Conservation (phyloP, 2,113 vertebrate species). For the Hippoglossus stenolepis region DNA sequence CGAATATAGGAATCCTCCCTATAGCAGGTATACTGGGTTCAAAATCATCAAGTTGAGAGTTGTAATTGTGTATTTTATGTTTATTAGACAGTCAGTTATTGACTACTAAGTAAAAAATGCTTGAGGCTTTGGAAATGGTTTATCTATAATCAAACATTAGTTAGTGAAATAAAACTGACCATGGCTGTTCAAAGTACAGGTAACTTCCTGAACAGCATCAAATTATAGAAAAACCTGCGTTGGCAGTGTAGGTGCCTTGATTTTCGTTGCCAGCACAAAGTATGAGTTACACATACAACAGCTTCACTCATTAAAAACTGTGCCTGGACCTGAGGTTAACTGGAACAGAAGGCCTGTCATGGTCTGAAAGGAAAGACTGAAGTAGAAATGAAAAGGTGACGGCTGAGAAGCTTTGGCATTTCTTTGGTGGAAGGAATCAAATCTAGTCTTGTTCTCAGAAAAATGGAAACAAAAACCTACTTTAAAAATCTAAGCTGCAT, state of each 20-base stretch:
- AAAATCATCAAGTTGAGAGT: too few relatives aligned
- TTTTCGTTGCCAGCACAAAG: constrained; percentile 50
- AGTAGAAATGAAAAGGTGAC: constrained; percentile 78
- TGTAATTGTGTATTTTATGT: too few relatives aligned
- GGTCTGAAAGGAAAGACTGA: constrained; percentile 57
- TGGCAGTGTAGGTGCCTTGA: constrained; percentile 27
- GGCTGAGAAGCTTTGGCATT: constrained; percentile 73
- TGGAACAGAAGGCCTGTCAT: constrained; percentile 50
- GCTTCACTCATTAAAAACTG: constrained; percentile 36
- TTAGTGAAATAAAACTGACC: background rate
- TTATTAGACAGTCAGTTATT: too few relatives aligned
- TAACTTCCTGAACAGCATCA: constrained; percentile 16
- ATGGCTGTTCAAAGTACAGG: constrained; percentile 1
- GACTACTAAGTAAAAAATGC: too few relatives aligned
- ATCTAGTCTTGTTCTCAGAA: constrained; percentile 49
- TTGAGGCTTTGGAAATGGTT: too few relatives aligned
- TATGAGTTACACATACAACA: constrained; percentile 65
- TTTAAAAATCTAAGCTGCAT: constrained; percentile 35
- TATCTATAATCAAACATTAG: too few relatives aligned
- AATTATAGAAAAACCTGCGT: background rate
- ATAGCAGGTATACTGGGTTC: too few relatives aligned
- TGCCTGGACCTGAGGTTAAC: constrained; percentile 39
- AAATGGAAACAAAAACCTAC: constrained; percentile 40
- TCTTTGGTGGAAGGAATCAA: constrained; percentile 61
- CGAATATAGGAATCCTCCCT: too few relatives aligned